Percentiles rank a stretch among this genome's conserved stretches.
Conservation (phyloP, 2,888 invertebrate genomes). For the Girardia tigrina region DNA sequence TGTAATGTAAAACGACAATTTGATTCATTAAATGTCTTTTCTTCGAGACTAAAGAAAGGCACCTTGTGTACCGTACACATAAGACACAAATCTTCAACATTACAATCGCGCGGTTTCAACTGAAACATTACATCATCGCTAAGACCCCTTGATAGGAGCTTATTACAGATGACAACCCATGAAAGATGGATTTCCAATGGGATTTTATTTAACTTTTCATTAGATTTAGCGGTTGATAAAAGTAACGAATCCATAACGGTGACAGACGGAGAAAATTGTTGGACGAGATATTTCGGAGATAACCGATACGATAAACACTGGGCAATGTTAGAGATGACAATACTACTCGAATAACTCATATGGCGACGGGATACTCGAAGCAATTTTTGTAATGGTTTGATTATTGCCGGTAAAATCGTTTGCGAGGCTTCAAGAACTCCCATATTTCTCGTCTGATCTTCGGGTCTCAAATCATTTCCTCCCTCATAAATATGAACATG, state of each 20-base stretch:
- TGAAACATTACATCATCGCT: constrained; percentile 73
- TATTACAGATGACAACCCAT: constrained; percentile 87
- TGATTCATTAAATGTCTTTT: constrained; percentile 86
- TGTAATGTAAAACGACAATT: constrained; percentile 84
- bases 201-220: background rate
- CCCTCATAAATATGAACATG: constrained; percentile 59
- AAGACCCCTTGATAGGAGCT: constrained; percentile 70
- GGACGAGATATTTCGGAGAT: constrained; percentile 26
- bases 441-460: constrained; percentile 63
- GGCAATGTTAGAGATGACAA: constrained; percentile 58
- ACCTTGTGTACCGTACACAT: constrained; percentile 69
- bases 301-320: constrained; percentile 27
- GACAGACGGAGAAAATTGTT: constrained; percentile 24
- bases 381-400: constrained; percentile 85
- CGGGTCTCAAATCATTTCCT: background rate
- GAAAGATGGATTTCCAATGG: constrained; percentile 44
- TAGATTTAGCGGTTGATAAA: background rate
- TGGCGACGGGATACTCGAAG: constrained; percentile 84
- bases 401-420: constrained; percentile 89
- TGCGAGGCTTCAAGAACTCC: constrained; percentile 90
- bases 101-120: constrained; percentile 51
- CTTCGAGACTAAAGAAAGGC: constrained; percentile 83
- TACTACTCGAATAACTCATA: constrained; percentile 81
- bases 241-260: background rate
- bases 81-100: constrained; percentile 57